Conservation (phyloP, 2,888 invertebrate genomes). For the Polydrusus tereticollis region DNA sequence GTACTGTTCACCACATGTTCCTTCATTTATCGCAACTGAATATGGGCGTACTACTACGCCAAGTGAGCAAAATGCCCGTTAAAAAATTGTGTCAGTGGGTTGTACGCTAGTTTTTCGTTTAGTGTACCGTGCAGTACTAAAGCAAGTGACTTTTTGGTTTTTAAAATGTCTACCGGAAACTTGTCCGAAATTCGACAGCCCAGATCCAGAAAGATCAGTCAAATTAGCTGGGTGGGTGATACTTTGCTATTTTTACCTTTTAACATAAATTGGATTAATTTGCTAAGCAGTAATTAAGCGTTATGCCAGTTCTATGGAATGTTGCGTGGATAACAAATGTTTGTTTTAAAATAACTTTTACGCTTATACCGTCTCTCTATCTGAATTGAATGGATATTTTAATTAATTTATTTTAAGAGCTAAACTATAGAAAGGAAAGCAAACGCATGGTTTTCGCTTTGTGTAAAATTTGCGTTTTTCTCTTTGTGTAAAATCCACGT, state of each 20-base stretch:
- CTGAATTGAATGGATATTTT: neutral
- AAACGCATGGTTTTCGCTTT: neutral
- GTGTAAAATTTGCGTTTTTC: neutral
- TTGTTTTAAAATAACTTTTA: slow-evolving; percentile 2
- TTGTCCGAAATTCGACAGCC: slow-evolving; percentile 62
- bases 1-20: slow-evolving; percentile 50
- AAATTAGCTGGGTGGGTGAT: slow-evolving; percentile 63
- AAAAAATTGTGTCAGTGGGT: slow-evolving; percentile 23
- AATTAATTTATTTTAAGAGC: neutral
- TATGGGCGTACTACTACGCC: slow-evolving; percentile 43
- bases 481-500: neutral
- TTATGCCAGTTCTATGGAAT: slow-evolving; percentile 2
- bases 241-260: slow-evolving; percentile 9
- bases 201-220: slow-evolving; percentile 63
- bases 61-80: neutral
- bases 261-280: neutral
- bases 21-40: slow-evolving; percentile 13
- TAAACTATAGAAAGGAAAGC: neutral
- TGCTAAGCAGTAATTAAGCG: neutral
- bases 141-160: slow-evolving; percentile 23
- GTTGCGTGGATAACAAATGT: neutral
- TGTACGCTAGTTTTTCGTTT: neutral
- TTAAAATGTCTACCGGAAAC: slow-evolving; percentile 55
- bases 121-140: too few species aligned
- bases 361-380: neutral